A percentile compares a stretch with the other conserved stretches of the same genome.
These are phyloP conservation scores for Tetranychus urticae DNA, from an alignment of 1,140 invertebrate genomes.

Conservation along the genomic window DNA sequence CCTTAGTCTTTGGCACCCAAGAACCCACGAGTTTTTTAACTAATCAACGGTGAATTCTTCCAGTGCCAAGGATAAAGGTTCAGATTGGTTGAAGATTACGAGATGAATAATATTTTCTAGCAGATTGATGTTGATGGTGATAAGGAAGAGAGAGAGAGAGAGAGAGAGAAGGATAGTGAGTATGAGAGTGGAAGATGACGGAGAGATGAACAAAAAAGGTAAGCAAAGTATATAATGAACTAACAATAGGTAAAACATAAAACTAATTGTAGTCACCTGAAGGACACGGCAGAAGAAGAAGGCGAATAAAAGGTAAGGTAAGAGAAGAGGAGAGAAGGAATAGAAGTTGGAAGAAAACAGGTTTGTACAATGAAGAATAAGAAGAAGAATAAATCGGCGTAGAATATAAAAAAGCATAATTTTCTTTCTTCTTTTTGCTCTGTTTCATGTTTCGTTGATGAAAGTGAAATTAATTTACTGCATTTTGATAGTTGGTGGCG, in stretches of 20 bases:
- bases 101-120: neutral
- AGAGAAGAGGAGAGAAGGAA: neutral
- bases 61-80: constrained; percentile 17
- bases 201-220: neutral
- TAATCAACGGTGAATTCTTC: constrained; percentile 17
- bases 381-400: too few species aligned
- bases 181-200: too few species aligned
- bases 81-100: neutral
- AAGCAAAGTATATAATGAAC: too few species aligned
- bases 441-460: neutral
- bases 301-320: neutral
- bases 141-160: neutral
- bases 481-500: too few species aligned
- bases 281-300: neutral
- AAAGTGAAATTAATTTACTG: too few species aligned
- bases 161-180: neutral
- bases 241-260: neutral
- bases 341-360: neutral
- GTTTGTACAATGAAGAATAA: neutral
- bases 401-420: too few species aligned
- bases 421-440: too few species aligned
- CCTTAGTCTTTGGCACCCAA: constrained; percentile 17
- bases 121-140: neutral
- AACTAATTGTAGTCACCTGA: neutral
- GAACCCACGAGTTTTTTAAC: constrained; percentile 14